Evolutionary conservation across 2,797 vertebrate species (phyloP).

Genomic region (Oryzias sinensis): DNA sequence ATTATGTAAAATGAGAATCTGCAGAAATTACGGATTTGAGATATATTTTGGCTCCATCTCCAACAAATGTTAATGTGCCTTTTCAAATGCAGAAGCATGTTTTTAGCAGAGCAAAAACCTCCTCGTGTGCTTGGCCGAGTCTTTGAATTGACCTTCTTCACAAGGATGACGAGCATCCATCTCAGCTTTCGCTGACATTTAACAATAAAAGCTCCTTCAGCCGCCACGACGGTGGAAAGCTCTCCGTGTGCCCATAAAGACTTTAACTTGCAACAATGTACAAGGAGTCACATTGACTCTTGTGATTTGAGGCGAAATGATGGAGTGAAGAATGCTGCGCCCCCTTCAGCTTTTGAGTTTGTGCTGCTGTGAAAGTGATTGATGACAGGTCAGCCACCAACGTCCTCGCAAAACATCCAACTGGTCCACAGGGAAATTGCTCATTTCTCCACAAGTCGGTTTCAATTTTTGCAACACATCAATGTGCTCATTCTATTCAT

Average conservation of each 20-base stretch:
- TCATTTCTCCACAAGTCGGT: conserved; percentile 95
- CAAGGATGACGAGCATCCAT: background rate
- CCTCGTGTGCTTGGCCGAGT: background rate
- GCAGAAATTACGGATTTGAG: background rate
- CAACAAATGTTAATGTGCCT: conserved; percentile 4
- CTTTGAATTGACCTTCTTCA: background rate
- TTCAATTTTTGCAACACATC: conserved; percentile 92
- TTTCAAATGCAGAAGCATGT: conserved; percentile 4
- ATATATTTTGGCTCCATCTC: background rate
- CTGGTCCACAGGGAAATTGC: conserved; percentile 98
- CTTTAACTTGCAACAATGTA: background rate
- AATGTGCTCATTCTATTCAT: conserved; percentile 91
- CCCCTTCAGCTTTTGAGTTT: conserved; percentile 81
- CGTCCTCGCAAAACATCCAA: conserved; percentile 92
- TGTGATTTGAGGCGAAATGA: no score
- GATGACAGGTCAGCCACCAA: conserved; percentile 95
- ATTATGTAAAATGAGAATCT: no score
- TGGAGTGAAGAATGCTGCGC: conserved; percentile 4
- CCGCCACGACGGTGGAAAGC: background rate
- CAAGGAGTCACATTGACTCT: no score
- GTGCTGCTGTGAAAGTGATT: conserved; percentile 86
- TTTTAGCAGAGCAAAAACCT: background rate
- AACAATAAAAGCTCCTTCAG: background rate
- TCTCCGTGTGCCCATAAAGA: background rate
- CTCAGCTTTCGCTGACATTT: conserved; percentile 8